Conservation (phyloP, 2,113 vertebrate genomes). For the Elaphurus davidianus region DNA sequence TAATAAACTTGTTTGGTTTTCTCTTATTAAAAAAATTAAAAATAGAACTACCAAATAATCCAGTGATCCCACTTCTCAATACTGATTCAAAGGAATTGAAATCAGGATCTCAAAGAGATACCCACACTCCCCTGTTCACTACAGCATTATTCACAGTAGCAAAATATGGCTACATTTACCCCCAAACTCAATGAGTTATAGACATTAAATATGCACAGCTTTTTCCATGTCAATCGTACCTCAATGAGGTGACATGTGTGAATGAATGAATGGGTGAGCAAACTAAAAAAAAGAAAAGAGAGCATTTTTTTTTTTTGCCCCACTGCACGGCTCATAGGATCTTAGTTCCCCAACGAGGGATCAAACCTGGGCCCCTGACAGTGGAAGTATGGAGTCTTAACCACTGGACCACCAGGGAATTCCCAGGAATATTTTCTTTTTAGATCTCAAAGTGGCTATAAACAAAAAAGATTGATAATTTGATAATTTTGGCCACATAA, state of each 20-base stretch:
- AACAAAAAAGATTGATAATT: neutral
- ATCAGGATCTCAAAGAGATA: neutral
- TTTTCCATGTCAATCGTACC: neutral
- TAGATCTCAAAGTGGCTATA: neutral
- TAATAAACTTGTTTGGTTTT: neutral
- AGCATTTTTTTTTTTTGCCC: neutral
- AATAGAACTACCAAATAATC: neutral
- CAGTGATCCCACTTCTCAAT: neutral
- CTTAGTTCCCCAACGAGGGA: neutral
- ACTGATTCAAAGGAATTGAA: neutral
- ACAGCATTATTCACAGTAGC: neutral
- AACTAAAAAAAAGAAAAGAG: neutral
- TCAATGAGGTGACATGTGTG: neutral
- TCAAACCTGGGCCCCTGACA: neutral
- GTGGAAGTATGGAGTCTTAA: neutral
- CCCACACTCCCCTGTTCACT: neutral
- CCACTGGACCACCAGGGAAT: neutral
- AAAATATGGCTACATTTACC: neutral
- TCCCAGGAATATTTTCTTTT: neutral
- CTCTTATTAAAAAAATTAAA: neutral
- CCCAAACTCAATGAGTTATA: neutral
- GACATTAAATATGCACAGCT: neutral
- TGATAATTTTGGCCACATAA: neutral
- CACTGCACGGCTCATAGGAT: neutral
- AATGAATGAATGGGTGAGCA: neutral